Percentiles rank a stretch among this genome's conserved stretches.
phyloP scores from a whole-genome alignment of 1,140 invertebrate species.

The Copidosoma floridanum region DNA sequence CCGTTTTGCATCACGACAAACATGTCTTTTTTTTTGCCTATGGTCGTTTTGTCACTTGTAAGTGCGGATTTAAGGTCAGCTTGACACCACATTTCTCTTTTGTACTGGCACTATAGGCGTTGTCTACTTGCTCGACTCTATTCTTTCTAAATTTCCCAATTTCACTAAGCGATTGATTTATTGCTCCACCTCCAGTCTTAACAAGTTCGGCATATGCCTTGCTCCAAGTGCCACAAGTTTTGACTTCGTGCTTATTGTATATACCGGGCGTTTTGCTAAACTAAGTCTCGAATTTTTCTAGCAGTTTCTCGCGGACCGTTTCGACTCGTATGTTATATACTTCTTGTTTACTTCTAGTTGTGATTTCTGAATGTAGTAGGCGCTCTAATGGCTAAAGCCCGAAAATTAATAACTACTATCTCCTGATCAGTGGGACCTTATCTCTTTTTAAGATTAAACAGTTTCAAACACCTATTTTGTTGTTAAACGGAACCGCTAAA shows the following conservation, averaged over 20 bases:
- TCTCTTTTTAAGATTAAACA: too few species aligned
- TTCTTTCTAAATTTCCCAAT: not conserved
- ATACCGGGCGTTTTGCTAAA: not conserved
- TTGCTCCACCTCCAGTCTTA: not conserved
- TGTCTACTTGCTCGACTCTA: too few species aligned
- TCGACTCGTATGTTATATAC: too few species aligned
- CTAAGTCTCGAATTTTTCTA: too few species aligned
- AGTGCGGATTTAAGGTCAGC: not conserved
- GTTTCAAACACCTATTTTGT: too few species aligned
- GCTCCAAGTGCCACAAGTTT: not conserved
- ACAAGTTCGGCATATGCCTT: not conserved
- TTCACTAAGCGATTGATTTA: not conserved
- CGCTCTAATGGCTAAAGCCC: too few species aligned
- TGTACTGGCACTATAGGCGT: not conserved
- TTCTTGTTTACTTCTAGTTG: too few species aligned
- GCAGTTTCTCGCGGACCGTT: too few species aligned
- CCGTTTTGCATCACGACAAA: not conserved
- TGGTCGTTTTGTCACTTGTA: not conserved
- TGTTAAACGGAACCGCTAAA: too few species aligned
- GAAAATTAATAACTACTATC: too few species aligned
- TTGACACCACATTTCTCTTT: not conserved
- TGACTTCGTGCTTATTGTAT: not conserved
- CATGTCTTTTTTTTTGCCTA: not conserved
- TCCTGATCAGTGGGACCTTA: too few species aligned
- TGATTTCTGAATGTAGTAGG: too few species aligned